Evolutionary conservation across 2,888 invertebrate genomes (phyloP), one percentile per base, ranked within the genome.

Genomic region (Pelosia muscerda): DNA sequence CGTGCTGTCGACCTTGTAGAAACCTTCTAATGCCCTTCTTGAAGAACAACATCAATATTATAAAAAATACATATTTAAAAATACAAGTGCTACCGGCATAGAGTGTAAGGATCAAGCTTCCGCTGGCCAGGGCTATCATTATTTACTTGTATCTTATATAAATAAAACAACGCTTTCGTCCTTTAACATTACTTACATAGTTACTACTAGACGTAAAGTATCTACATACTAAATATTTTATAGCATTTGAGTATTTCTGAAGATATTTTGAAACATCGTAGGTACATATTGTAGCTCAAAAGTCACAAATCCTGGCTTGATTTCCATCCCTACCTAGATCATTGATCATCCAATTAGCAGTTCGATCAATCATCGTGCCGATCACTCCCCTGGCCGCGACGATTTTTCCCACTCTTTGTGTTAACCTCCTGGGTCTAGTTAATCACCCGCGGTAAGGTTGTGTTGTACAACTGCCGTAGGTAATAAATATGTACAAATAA

Each of bases 311-410:
- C 73, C 66, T 54, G 15, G 38, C 66, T 70, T 61, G 42, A 22
- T 62, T 69, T 58, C 69, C 68, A 71, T 64, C 64, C 63, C 59
- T 72, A 28, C 59, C 67, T 71, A 68, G 74, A 76, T 95, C 96
- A 97, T 97, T 97, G 96, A 97, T 97, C 97, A 97, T 95, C 96
- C 97, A 97, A 97, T 97, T 97, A 97, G 96, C 92, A 79, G 84
- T 84, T 88, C 95, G 96, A 97, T 97, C 97, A 96, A 97, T 97
- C 97, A 97, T 96, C 95, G 93, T 88, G 81, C 89, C 90, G 93
- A 94, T 94, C 93, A 92, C 93, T 92, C 93, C 94, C 93, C 83
- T 79, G 92, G 89, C 88, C 88, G 86, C 89, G 87, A 92, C 92
- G 89, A 92, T 91, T 93, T 91, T 93, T 92, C 87, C 86, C 88